A percentile compares a stretch with the other conserved stretches of the same genome.
These are phyloP conservation scores for Maniola hyperantus DNA, from an alignment of 2,888 invertebrate species.

Conservation along the genomic window DNA sequence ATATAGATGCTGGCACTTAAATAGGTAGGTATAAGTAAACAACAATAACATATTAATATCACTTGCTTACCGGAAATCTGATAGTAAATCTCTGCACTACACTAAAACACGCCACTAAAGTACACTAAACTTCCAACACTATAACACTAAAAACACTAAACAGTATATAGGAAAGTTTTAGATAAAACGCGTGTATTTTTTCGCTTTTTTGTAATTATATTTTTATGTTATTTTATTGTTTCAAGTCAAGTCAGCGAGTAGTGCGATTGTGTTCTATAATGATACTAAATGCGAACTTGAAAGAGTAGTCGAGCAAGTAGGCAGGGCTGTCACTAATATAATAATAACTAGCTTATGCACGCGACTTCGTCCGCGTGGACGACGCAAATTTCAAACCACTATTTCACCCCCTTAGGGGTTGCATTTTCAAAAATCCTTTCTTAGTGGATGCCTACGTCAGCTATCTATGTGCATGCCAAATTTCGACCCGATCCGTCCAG, in stretches of 20 bases:
- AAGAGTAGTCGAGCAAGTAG: neutral
- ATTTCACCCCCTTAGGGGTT: too few relatives aligned
- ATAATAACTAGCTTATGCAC: neutral
- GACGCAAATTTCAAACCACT: too few relatives aligned
- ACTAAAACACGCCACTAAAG: neutral
- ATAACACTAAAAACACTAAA: neutral
- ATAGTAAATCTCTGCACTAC: neutral
- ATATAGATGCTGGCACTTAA: neutral
- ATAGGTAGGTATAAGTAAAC: neutral
- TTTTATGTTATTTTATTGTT: neutral
- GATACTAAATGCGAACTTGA: conserved; percentile 5
- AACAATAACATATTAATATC: neutral
- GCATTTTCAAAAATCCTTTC: too few relatives aligned
- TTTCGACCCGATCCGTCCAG: too few relatives aligned
- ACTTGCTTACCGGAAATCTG: neutral
- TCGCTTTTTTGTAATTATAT: neutral
- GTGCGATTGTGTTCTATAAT: neutral
- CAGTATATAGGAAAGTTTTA: neutral
- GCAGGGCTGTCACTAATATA: neutral
- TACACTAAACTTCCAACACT: neutral
- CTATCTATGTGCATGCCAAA: too few relatives aligned
- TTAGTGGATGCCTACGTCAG: too few relatives aligned
- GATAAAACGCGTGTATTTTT: neutral
- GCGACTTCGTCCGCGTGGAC: too few relatives aligned
- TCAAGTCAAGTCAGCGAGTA: neutral